Conservation (phyloP, 1,140 invertebrate species). For the Cylas formicarius region DNA sequence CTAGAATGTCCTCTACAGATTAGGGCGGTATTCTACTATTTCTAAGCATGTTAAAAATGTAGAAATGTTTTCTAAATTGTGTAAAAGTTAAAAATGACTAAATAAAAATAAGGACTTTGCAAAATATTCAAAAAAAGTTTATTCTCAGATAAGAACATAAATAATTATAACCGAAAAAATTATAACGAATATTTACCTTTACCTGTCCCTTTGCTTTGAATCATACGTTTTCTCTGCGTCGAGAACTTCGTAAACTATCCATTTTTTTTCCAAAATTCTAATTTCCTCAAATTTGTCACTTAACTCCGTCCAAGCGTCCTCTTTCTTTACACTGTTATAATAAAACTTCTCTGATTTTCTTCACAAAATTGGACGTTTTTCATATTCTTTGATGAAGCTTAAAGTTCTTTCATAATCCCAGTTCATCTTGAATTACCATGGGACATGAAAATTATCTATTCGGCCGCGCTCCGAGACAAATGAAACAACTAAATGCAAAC, state of each 20-base stretch:
- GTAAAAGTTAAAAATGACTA: too few relatives aligned
- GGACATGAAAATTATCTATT: slow-evolving; percentile 1
- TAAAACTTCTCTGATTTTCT: slow-evolving; percentile 4
- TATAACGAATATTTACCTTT: slow-evolving; percentile 10
- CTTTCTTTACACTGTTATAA: slow-evolving; percentile 10
- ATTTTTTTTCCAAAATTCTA: slow-evolving; percentile 7
- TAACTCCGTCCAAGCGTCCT: slow-evolving; percentile 5
- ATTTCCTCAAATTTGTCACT: slow-evolving; percentile 5
- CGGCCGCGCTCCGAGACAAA: slow-evolving; percentile 1
- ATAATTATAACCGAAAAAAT: slow-evolving; percentile 1
- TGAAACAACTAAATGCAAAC: slow-evolving; percentile 3
- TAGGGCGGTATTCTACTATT: slow-evolving; percentile 5
- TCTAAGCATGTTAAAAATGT: too few relatives aligned
- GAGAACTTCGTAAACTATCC: slow-evolving; percentile 5
- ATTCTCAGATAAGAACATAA: too few relatives aligned
- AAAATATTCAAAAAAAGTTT: too few relatives aligned
- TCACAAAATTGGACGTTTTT: slow-evolving; percentile 9
- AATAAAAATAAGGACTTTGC: too few relatives aligned
- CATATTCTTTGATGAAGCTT: slow-evolving; percentile 11
- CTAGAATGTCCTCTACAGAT: slow-evolving; percentile 4
- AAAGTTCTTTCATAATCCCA: slow-evolving; percentile 10
- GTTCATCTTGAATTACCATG: slow-evolving; percentile 1
- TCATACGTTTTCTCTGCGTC: slow-evolving; percentile 8
- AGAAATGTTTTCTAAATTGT: too few relatives aligned
- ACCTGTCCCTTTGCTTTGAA: slow-evolving; percentile 4